Evolutionary conservation across 2,888 invertebrate species (phyloP), one percentile per base, ranked within the genome.

Genomic region (Agrochola lychnidis): DNA sequence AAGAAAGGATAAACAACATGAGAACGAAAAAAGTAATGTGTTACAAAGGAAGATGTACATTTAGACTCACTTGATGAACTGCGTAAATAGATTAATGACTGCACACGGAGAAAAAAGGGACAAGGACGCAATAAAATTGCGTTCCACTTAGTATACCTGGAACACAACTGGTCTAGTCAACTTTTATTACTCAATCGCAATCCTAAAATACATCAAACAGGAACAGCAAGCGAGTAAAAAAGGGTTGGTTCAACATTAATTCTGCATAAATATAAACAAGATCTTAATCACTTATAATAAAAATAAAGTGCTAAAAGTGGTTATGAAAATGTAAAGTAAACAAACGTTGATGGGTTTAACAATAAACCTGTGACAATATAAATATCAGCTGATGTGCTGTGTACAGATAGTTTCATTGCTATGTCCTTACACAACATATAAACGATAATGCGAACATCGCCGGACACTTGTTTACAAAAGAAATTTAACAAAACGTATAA

Each of bases 391-490:
- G 66, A 78, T 70, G 59, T 57, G 30, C 10, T 63, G 40, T 57
- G 42, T 78, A 53, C 61, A 61, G 62, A 76, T 74, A 76, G 66
- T 62, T 76, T 73, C 66, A 86, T 81, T 87, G 78, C 76, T 76
- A 67, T 36, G 81, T 85, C 76, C 81, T 85, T 83, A 81, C 30
- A 71, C 30, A 64, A 69, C 62, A 72, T 56, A 72, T 67, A 67
- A 75, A 77, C 68, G 72, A 74, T 85, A 79, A 76, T 76, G 19
- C 62, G 73, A 71, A 70, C 53, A 76, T 61, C 59, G 19, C 62
- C 63, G 76, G 81, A 70, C 62, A 76, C 62, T 76, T 85, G 79
- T 81, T 84, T 79, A 75, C 74, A 57, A 56, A 83, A 85, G 57
- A 68, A 19, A 70, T 75, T 63, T 69, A 76, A 78, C 73, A 76